These are phyloP conservation scores for Alethe castanea DNA, from an alignment of 2,113 vertebrate genomes.

Conservation along the genomic window DNA sequence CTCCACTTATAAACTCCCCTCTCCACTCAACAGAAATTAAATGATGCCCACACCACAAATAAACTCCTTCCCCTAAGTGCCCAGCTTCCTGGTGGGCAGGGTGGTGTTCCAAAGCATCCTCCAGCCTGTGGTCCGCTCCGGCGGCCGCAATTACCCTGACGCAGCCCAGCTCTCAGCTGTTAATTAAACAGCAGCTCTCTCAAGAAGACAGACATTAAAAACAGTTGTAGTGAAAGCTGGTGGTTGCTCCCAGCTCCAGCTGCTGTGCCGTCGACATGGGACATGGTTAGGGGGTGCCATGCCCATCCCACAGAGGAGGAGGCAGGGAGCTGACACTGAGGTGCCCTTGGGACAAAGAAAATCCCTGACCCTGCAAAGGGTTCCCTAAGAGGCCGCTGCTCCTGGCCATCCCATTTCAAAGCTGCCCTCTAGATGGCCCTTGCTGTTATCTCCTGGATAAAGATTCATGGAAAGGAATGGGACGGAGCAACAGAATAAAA, in stretches of 20 bases:
- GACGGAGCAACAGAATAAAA: neutral
- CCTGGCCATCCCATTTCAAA: neutral
- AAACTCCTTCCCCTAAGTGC: constrained; percentile 15
- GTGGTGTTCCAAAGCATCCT: constrained; percentile 2
- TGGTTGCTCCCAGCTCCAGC: neutral
- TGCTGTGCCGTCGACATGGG: neutral
- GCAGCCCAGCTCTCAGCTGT: neutral
- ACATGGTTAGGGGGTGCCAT: accelerated
- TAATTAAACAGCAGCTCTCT: constrained; percentile 36
- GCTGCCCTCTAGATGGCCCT: constrained; percentile 30
- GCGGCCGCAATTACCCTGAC: neutral
- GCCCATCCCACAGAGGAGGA: neutral
- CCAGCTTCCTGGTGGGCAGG: constrained; percentile 37
- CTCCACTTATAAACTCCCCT: constrained; percentile 15
- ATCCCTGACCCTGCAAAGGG: neutral
- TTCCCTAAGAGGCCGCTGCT: neutral
- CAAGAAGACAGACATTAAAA: neutral
- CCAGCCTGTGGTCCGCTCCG: neutral
- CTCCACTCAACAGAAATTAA: constrained; percentile 13
- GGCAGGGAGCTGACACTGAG: neutral
- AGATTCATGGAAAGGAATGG: neutral
- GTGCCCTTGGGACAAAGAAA: neutral
- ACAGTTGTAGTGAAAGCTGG: neutral
- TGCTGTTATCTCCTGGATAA: constrained; percentile 3
- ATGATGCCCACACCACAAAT: neutral